These are phyloP conservation scores for Galagoides demidoff DNA, from an alignment of 2,797 vertebrate genomes.

Conservation along the genomic window DNA sequence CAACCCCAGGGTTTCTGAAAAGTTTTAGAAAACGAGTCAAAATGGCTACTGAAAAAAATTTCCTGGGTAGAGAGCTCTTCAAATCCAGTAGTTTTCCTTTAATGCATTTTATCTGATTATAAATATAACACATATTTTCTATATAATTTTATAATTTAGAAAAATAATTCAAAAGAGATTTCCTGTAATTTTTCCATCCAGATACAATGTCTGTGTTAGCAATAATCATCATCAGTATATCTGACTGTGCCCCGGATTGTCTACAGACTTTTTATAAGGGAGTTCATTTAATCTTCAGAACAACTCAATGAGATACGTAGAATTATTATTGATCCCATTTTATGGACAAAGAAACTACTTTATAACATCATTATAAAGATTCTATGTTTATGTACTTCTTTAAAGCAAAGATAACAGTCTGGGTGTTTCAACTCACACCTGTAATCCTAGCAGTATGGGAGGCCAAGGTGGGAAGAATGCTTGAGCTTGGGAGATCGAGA, in stretches of 20 bases:
- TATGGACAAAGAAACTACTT: background rate
- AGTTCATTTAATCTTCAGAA: background rate
- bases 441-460: no score
- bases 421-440: no score
- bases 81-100: background rate
- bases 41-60: background rate
- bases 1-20: background rate
- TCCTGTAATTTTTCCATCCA: background rate
- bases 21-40: slow-evolving; percentile 19
- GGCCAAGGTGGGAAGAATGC: no score
- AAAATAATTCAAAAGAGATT: background rate
- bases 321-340: background rate
- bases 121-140: background rate
- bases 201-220: background rate
- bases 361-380: background rate
- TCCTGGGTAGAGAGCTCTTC: background rate
- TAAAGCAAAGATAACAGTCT: background rate
- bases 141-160: slow-evolving; percentile 34
- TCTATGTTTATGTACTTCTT: background rate
- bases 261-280: background rate
- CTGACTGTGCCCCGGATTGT: background rate
- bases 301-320: background rate
- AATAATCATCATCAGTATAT: background rate
- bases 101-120: background rate
- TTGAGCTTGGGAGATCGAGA: no score